Evolutionary conservation across 1,140 invertebrate genomes (phyloP).

Genomic region (Eurytemora carolleeae): DNA sequence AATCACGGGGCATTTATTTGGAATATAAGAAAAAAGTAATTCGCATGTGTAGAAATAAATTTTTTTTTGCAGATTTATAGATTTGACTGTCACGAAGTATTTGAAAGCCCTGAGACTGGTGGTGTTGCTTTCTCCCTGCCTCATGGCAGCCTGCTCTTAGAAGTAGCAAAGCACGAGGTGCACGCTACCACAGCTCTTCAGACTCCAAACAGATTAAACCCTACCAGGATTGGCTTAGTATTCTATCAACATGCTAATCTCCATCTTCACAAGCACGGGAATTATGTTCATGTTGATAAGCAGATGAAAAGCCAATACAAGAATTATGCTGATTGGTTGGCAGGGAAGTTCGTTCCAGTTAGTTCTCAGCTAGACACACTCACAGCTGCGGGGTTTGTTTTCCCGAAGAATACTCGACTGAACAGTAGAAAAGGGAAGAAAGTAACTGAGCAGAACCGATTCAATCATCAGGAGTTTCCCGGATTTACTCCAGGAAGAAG

Average conservation of each 20-base stretch:
- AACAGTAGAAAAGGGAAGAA: too few relatives aligned
- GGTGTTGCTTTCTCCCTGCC: constrained; percentile 80
- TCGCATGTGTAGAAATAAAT: too few relatives aligned
- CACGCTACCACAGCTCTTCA: constrained; percentile 76
- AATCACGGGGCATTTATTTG: too few relatives aligned
- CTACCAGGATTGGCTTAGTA: constrained; percentile 72
- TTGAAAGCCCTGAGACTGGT: constrained; percentile 69
- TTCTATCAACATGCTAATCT: constrained; percentile 87
- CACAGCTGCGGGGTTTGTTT: too few relatives aligned
- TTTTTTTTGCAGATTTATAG: too few relatives aligned
- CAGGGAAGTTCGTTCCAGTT: constrained; percentile 19
- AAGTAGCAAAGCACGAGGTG: constrained; percentile 84
- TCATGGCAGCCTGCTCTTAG: constrained; percentile 83
- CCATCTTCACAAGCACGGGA: constrained; percentile 64
- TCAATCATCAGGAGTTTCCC: too few relatives aligned
- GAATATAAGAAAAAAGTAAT: too few relatives aligned
- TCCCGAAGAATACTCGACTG: too few relatives aligned
- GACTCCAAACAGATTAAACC: constrained; percentile 60
- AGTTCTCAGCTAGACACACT: too few relatives aligned
- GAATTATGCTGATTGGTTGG: constrained; percentile 18
- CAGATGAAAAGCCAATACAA: constrained; percentile 19
- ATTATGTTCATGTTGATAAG: constrained; percentile 59
- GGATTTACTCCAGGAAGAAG: too few relatives aligned
- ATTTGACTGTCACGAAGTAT: too few relatives aligned
- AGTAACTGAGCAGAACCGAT: too few relatives aligned